phyloP scores from a whole-genome alignment of 1,140 invertebrate species.

The Pseudomyrmex concolor region DNA sequence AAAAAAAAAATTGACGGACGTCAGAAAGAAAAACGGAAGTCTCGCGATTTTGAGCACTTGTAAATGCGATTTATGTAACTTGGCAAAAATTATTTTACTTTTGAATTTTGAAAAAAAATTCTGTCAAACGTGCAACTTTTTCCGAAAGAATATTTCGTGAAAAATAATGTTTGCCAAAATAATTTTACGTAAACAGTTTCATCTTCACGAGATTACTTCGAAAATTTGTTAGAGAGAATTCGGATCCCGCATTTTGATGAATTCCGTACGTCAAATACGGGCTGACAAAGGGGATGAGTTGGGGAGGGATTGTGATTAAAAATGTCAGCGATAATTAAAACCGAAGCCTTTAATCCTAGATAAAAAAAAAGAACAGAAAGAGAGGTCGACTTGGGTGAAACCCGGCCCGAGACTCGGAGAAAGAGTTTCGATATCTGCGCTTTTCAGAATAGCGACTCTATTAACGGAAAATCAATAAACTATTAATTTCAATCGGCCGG shows the following conservation, averaged over 20 bases:
- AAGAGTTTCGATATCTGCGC: conserved; percentile 42
- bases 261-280: neutral
- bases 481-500: conserved; percentile 26
- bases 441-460: conserved; percentile 39
- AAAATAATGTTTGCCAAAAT: neutral
- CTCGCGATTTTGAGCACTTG: too few relatives aligned
- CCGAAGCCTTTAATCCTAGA: conserved; percentile 4
- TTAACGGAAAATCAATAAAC: conserved; percentile 53
- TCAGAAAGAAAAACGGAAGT: neutral
- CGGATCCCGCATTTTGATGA: neutral
- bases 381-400: neutral
- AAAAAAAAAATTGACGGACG: neutral
- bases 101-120: conserved; percentile 2
- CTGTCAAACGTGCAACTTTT: neutral
- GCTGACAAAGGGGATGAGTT: neutral
- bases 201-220: too few relatives aligned
- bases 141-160: too few relatives aligned
- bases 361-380: neutral
- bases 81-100: neutral
- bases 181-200: neutral
- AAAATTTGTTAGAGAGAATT: neutral
- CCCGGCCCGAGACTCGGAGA: conserved; percentile 28
- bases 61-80: conserved; percentile 22
- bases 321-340: conserved; percentile 37
- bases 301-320: neutral